Base-by-base conservation (phyloP, 2,797 vertebrate species). In the Sus cebifrons region DNA sequence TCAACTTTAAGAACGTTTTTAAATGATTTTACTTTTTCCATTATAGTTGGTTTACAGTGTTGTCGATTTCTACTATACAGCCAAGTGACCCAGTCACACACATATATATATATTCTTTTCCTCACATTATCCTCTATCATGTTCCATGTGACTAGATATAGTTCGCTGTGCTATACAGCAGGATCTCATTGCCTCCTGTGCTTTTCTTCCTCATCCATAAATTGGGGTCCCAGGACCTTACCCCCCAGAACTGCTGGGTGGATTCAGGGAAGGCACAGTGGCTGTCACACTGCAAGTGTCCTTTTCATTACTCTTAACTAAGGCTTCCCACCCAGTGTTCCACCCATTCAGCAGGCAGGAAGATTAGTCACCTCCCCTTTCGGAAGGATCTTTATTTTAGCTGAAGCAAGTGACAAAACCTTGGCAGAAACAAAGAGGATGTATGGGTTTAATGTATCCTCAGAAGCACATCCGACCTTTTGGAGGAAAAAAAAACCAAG, bases 361-460 rank as follows among this genome's bases (percentile, higher is more conserved):
- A 67, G 89, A 60, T 77, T 64, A 13, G 36, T 56, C 62, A 1
- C 77, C 81, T 90, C 44, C 58, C 49, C 49, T 89, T 86, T 71
- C 60, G 25, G 14, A 86, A 68, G 60, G 32, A 32, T 75, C 89
- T 96, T 92, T 82, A 29, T 65, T 83, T 73, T 95, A 92, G 92
- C 82, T 54, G 23, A 10, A 95, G 54, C 52, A 86, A 96, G 73
- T 93, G 95, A 95, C 77, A 89, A 95, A 97, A 95, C 70, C 94
- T 65, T 40, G 56, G 82, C 81, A 71, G 94, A 91, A 94, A 94
- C 90, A 95, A 94, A 97, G 87, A 64, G 36, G 88, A 89, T 36
- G 56, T 12, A 49, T 89, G 74, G 23, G 49, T 81, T 96, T 96
- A 68, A 82, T 84, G 89, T 81, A 32, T 49, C 60, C 67, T 62